These are phyloP conservation scores for Ondatra zibethicus DNA, from an alignment of 2,113 vertebrate species.

Conservation along the genomic window DNA sequence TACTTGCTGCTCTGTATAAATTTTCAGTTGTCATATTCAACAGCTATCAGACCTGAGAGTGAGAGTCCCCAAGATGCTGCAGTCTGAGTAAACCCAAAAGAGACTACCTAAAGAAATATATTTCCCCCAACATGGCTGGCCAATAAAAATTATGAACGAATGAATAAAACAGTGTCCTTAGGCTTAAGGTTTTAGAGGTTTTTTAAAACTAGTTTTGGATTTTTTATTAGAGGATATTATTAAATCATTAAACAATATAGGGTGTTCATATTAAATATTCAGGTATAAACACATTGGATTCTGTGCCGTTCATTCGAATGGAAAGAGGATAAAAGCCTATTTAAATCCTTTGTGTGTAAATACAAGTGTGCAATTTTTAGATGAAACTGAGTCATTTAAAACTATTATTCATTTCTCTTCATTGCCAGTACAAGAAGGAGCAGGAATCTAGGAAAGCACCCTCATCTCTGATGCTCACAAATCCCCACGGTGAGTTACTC, in stretches of 20 bases:
- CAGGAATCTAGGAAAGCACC: neutral
- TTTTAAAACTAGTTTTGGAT: neutral
- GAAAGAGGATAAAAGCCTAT: neutral
- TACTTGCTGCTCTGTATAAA: neutral
- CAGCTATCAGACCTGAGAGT: neutral
- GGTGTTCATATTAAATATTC: neutral
- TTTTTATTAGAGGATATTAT: neutral
- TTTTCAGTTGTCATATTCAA: neutral
- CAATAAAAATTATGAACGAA: neutral
- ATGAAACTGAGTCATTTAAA: neutral
- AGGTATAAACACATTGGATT: neutral
- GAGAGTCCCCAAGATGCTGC: neutral
- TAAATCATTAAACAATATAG: neutral
- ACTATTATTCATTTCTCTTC: neutral
- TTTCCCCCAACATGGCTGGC: neutral
- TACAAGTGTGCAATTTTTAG: neutral
- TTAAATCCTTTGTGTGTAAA: neutral
- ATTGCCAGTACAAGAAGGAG: neutral
- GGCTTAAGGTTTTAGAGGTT: neutral
- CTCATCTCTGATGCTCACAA: neutral
- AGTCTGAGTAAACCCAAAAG: neutral
- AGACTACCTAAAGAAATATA: neutral
- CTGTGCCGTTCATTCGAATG: neutral
- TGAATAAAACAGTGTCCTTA: neutral
- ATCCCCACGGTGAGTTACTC: neutral